Evolutionary conservation across 2,888 invertebrate genomes (phyloP).

Genomic region (Gymnoscelis rufifasciata): DNA sequence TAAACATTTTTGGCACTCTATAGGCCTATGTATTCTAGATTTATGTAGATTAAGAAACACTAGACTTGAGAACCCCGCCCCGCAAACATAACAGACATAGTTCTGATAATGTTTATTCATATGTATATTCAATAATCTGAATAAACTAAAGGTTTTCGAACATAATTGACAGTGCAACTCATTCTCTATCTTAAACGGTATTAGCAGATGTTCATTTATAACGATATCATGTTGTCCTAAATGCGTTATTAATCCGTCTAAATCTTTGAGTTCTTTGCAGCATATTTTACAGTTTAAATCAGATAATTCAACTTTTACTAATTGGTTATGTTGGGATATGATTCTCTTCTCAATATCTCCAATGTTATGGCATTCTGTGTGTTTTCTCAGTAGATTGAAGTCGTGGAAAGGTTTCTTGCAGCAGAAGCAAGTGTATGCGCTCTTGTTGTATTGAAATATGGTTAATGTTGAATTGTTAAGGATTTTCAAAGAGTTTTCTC

Average conservation of each 20-base stretch:
- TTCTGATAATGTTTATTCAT: conserved; percentile 40
- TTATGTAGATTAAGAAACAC: conserved; percentile 50
- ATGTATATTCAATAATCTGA: conserved; percentile 37
- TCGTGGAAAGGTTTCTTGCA: conserved; percentile 61
- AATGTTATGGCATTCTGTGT: conserved; percentile 46
- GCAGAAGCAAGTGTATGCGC: conserved; percentile 60
- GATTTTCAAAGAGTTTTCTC: conserved; percentile 75
- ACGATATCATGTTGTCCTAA: conserved; percentile 36
- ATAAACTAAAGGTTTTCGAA: conserved; percentile 35
- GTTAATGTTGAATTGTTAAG: conserved; percentile 57
- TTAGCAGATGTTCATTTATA: conserved; percentile 39
- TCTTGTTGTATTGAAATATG: conserved; percentile 66
- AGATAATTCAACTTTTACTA: conserved; percentile 64
- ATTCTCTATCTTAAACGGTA: conserved; percentile 41
- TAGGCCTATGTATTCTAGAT: conserved; percentile 23
- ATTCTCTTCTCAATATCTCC: conserved; percentile 57
- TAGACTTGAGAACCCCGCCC: conserved; percentile 51
- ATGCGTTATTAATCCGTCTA: conserved; percentile 38
- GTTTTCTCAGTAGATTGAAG: conserved; percentile 44
- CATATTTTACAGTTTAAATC: conserved; percentile 55
- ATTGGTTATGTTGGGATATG: conserved; percentile 54
- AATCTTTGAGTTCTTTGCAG: conserved; percentile 27
- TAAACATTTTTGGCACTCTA: conserved; percentile 45
- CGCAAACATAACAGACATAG: conserved; percentile 45
- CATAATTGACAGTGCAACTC: conserved; percentile 40